phyloP scores from a whole-genome alignment of 1,140 invertebrate species.

The Drosophila subpulchrella region DNA sequence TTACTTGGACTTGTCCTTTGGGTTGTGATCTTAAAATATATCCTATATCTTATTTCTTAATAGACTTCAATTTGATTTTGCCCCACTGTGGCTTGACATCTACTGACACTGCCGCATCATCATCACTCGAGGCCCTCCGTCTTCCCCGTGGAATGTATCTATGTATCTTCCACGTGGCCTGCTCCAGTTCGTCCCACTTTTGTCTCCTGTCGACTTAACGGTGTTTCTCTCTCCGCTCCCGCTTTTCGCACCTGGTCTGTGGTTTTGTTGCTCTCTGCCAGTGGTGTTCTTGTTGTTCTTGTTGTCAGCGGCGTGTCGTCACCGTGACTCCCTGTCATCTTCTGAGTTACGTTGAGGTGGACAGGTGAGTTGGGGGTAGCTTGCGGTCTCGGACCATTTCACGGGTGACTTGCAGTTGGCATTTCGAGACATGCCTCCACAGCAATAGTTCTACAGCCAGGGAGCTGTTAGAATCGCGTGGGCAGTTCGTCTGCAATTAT shows the following conservation, averaged over 20 bases:
- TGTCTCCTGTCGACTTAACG: conserved; percentile 54
- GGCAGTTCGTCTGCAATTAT: conserved; percentile 44
- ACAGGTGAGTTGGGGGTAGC: conserved; percentile 25
- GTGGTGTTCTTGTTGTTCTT: conserved; percentile 11
- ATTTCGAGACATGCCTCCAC: conserved; percentile 11
- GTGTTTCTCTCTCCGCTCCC: conserved; percentile 9
- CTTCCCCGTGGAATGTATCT: conserved; percentile 1
- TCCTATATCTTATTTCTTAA: neutral
- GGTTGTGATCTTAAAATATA: neutral
- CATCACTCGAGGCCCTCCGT: conserved; percentile 1
- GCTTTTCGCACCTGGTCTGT: conserved; percentile 18
- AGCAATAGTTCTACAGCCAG: neutral
- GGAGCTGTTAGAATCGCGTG: conserved; percentile 36
- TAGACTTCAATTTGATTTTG: neutral
- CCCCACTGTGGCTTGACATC: conserved; percentile 9
- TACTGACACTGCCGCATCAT: conserved; percentile 29
- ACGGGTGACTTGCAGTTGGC: conserved; percentile 29
- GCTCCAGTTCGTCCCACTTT: conserved; percentile 40
- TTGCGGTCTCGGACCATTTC: conserved; percentile 46
- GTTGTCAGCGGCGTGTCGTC: conserved; percentile 35
- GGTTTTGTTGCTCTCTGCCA: conserved; percentile 3
- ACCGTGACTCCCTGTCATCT: conserved; percentile 38
- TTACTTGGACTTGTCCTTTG: neutral
- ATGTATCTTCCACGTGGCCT: conserved; percentile 16
- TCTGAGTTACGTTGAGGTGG: conserved; percentile 42